These are phyloP conservation scores for Ptyas mucosa DNA, from an alignment of 2,113 vertebrate species.

Conservation along the genomic window DNA sequence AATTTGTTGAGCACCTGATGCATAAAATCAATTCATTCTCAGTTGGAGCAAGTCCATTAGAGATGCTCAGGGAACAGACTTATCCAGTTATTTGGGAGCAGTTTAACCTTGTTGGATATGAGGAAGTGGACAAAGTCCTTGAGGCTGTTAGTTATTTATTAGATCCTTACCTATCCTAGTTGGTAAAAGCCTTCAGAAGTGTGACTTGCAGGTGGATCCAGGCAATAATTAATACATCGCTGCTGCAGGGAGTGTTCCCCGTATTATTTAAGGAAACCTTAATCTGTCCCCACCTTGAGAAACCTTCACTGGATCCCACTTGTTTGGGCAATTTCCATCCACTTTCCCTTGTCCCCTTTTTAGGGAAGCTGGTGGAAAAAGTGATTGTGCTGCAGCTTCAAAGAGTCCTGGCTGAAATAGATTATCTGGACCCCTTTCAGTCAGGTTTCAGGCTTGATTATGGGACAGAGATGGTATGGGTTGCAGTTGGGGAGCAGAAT, in stretches of 20 bases:
- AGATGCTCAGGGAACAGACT: background rate
- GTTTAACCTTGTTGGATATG: background rate
- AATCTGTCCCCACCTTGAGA: background rate
- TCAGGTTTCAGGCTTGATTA: background rate
- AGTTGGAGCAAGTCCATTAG: background rate
- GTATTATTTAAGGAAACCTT: background rate
- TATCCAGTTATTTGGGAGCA: background rate
- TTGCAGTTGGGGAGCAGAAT: background rate
- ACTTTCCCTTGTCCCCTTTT: background rate
- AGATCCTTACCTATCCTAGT: background rate
- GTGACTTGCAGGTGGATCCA: background rate
- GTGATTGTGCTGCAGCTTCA: background rate
- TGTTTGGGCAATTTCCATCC: background rate
- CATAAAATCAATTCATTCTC: background rate
- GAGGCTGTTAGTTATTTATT: background rate
- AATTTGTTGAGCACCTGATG: background rate
- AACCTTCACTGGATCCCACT: background rate
- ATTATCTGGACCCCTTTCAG: background rate
- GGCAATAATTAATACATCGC: too few relatives aligned
- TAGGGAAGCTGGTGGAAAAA: background rate
- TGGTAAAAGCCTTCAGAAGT: background rate
- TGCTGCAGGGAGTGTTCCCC: background rate
- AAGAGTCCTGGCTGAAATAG: background rate
- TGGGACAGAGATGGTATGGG: background rate
- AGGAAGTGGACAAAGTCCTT: background rate